Base-by-base conservation (phyloP, 2,888 invertebrate genomes). In the Caenorhabditis sp. region DNA sequence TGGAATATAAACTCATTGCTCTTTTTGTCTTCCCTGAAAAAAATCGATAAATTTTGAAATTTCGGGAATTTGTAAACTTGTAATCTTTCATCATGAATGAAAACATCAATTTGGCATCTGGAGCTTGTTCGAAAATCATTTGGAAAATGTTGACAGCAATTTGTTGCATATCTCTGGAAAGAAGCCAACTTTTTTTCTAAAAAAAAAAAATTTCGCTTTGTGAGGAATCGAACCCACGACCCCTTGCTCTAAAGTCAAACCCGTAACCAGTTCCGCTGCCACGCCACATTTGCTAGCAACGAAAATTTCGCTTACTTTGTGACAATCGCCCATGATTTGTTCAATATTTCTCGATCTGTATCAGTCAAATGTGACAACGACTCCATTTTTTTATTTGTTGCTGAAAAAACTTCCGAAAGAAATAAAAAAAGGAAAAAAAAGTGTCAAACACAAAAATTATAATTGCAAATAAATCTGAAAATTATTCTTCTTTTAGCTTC, bases 1-100 rank as follows among this genome's bases (percentile, higher is more conserved):
- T 82, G 82, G 55, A 82, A 82, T 3, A 76, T 76, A 71, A 82
- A 82, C 55, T 82, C 82, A 27, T 76, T 79, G 64, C 76, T 79
- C 62, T 77, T 75, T 62, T 82, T 82, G 59, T 80, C 76, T 23
- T 76, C 73, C 36, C 68, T 69, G 61, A 54, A 71, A 53, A 43
- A 19, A 49, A 21, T 24, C n/a, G n/a, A n/a, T n/a, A n/a, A n/a
- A n/a, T n/a, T n/a, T n/a, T n/a, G n/a, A n/a, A 24, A 10, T 21
- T 62, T 50, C 8, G 23, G 21, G 53, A 53, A 8, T 6, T 21
- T 19, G 14, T 43, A 10, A n/a, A 74, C 74, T 75, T 69, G 36
- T 74, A 75, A 36, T 79, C 81, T 19, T 81, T 79, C 66, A 79
- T 68, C 81, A 81, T 81, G 36, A 81, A 81, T 2, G 73, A 62